Evolutionary conservation across 2,113 vertebrate genomes (phyloP).

Genomic region (Sus scrofa): DNA sequence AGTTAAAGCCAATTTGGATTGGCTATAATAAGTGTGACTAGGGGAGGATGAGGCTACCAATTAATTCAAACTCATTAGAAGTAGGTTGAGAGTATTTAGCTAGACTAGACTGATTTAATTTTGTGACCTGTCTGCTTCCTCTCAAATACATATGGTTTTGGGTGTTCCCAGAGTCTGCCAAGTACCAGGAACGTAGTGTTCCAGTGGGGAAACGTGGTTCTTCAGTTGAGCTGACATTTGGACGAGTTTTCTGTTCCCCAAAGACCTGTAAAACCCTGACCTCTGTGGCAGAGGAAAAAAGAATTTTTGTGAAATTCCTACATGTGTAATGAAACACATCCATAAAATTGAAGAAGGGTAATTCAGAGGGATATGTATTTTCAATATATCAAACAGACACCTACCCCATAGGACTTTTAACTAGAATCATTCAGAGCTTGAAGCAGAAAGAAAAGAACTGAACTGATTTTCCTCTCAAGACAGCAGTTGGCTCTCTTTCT

Average conservation of each 20-base stretch:
- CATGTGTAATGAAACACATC: constrained; percentile 18
- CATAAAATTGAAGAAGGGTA: constrained; percentile 60
- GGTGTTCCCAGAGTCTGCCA: constrained; percentile 49
- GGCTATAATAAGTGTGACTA: not conserved
- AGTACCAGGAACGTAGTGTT: constrained; percentile 36
- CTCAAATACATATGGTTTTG: constrained; percentile 34
- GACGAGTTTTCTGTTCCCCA: constrained; percentile 59
- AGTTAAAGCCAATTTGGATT: constrained; percentile 43
- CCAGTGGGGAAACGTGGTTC: constrained; percentile 32
- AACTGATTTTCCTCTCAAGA: constrained; percentile 11
- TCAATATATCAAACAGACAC: constrained; percentile 27
- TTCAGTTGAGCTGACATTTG: constrained; percentile 56
- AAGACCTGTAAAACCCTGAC: constrained; percentile 58
- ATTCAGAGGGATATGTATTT: constrained; percentile 54
- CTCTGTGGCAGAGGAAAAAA: constrained; percentile 53
- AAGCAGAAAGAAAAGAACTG: constrained; percentile 13
- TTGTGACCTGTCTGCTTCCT: constrained; percentile 25
- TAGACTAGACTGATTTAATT: constrained; percentile 37
- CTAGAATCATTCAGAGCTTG: constrained; percentile 28
- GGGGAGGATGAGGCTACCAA: not conserved
- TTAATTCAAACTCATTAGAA: constrained; percentile 43
- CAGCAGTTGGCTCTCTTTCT: not conserved
- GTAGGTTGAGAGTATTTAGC: not conserved
- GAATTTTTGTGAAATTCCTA: constrained; percentile 69
- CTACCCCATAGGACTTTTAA: constrained; percentile 32